These are phyloP conservation scores for Altica lythri DNA, from an alignment of 2,888 invertebrate genomes.

Conservation along the genomic window DNA sequence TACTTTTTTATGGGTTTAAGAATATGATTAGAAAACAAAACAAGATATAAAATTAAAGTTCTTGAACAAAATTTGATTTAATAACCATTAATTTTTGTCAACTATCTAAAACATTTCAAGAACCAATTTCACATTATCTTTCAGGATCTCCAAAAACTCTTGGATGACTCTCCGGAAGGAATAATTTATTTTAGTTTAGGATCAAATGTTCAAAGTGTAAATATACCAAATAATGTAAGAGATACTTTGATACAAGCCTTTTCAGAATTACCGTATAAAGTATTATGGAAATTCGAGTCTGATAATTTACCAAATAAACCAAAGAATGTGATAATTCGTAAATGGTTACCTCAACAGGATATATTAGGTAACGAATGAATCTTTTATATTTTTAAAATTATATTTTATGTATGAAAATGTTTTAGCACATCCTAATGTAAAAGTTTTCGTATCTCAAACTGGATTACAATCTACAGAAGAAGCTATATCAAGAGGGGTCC, in stretches of 20 bases:
- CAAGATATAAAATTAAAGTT: no score
- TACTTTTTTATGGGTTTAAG: no score
- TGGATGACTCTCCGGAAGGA: conserved; percentile 52
- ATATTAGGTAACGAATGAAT: conserved; percentile 50
- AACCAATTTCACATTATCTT: conserved; percentile 23
- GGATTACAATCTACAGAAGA: conserved; percentile 49
- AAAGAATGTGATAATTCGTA: conserved; percentile 52
- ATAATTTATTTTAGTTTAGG: conserved; percentile 57
- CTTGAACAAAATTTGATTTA: no score
- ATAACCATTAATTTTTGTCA: no score
- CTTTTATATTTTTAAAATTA: not conserved
- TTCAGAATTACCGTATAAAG: conserved; percentile 52
- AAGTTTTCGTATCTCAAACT: conserved; percentile 46
- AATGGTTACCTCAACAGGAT: conserved; percentile 60
- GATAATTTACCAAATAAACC: conserved; percentile 51
- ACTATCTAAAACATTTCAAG: no score
- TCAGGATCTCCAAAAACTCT: conserved; percentile 50
- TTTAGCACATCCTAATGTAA: conserved; percentile 47
- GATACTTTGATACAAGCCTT: conserved; percentile 52
- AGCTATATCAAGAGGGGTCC: conserved; percentile 44
- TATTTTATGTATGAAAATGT: conserved; percentile 4
- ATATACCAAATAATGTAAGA: conserved; percentile 48
- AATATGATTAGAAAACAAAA: no score
- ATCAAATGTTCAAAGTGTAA: conserved; percentile 52
- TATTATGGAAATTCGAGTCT: conserved; percentile 58